Percentiles rank a stretch among this genome's conserved stretches.
phyloP scores from a whole-genome alignment of 2,797 vertebrate genomes.

The Synanceia verrucosa region DNA sequence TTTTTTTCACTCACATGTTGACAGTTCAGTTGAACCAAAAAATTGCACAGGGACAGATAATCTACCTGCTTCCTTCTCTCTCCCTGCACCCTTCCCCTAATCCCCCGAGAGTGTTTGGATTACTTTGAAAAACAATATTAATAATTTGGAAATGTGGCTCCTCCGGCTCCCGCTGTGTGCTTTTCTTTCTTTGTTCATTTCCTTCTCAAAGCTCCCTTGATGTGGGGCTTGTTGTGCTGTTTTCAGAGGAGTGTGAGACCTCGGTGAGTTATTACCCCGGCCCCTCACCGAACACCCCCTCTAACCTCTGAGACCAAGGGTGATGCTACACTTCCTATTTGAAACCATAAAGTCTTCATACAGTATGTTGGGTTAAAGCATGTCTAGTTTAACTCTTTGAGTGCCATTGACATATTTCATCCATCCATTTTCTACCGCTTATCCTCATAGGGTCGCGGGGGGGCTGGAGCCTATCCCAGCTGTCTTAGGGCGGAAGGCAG shows the following conservation, averaged over 20 bases:
- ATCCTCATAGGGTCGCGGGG: too few relatives aligned
- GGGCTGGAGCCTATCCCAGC: too few relatives aligned
- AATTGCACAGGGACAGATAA: slow-evolving; percentile 61
- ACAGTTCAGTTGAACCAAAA: slow-evolving; percentile 65
- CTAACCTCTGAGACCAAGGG: slow-evolving; percentile 58
- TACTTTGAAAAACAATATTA: slow-evolving; percentile 80
- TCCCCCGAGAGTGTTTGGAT: slow-evolving; percentile 74
- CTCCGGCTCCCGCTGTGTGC: slow-evolving; percentile 72
- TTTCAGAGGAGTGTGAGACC: slow-evolving; percentile 73
- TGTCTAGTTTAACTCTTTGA: not conserved
- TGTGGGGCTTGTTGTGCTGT: slow-evolving; percentile 75
- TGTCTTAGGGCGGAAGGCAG: too few relatives aligned
- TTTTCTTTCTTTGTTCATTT: slow-evolving; percentile 80
- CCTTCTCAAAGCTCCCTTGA: slow-evolving; percentile 78
- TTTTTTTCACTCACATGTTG: slow-evolving; percentile 54
- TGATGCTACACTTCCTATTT: slow-evolving; percentile 14
- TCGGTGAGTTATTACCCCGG: slow-evolving; percentile 66
- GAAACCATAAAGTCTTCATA: slow-evolving; percentile 2
- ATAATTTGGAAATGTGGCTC: slow-evolving; percentile 77
- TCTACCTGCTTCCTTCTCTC: slow-evolving; percentile 66
- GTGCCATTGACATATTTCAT: too few relatives aligned
- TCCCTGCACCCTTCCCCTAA: slow-evolving; percentile 42
- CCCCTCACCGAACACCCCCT: slow-evolving; percentile 48
- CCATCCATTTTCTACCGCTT: too few relatives aligned
- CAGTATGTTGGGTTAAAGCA: not conserved